These are phyloP conservation scores for Rhopalosiphum nymphaeae DNA, from an alignment of 2,888 invertebrate species.

Conservation along the genomic window DNA sequence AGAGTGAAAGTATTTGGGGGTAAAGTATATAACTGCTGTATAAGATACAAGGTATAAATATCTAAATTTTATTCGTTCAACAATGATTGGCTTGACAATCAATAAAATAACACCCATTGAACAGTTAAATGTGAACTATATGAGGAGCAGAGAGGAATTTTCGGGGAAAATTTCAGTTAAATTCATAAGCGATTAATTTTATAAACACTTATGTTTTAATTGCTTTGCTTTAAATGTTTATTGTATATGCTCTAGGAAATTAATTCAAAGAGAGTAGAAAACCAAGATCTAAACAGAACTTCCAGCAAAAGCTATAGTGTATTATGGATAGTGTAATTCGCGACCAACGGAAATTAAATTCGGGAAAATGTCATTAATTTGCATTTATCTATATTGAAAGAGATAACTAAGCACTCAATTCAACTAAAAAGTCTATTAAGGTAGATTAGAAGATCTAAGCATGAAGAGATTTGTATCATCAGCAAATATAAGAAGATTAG, in stretches of 20 bases:
- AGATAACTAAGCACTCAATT: background rate
- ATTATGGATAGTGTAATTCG: background rate
- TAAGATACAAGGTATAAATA: background rate
- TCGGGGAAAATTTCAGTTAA: background rate
- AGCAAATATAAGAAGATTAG: background rate
- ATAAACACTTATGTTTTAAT: background rate
- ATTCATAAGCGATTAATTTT: background rate
- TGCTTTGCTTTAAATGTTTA: background rate
- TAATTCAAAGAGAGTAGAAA: background rate
- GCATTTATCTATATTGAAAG: background rate
- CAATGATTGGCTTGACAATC: background rate
- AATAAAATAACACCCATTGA: background rate
- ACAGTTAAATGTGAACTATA: background rate
- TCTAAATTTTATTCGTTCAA: background rate
- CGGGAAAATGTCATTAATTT: background rate
- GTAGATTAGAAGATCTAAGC: background rate
- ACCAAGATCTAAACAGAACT: background rate
- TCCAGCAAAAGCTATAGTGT: background rate
- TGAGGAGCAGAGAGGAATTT: background rate
- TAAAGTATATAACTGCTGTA: background rate
- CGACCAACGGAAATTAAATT: background rate
- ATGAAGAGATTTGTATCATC: background rate
- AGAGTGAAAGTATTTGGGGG: background rate
- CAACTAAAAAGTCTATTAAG: background rate
- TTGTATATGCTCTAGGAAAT: background rate